These are phyloP conservation scores for Melangyna quadrimaculata DNA, from an alignment of 2,888 invertebrate species.

Conservation along the genomic window DNA sequence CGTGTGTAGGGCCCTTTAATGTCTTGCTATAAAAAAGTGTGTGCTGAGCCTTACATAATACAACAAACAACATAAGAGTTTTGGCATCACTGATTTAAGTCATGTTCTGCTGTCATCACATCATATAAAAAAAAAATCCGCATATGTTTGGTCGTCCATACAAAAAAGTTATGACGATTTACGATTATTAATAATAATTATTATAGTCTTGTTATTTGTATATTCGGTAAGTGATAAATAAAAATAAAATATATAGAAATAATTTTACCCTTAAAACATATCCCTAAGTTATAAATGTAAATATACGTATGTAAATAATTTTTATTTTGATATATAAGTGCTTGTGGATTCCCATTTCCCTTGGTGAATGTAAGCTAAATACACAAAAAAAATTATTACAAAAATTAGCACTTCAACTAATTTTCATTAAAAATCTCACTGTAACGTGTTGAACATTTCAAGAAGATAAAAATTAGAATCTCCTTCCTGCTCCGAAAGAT, in stretches of 20 bases:
- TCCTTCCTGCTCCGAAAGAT: background rate
- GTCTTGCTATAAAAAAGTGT: background rate
- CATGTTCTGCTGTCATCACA: background rate
- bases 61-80: background rate
- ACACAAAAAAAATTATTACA: background rate
- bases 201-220: conserved; percentile 45
- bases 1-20: too few relatives aligned
- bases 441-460: background rate
- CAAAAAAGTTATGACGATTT: conserved; percentile 46
- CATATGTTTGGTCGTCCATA: conserved; percentile 49
- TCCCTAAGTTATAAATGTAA: background rate
- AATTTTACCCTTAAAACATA: background rate
- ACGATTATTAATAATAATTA: conserved; percentile 51
- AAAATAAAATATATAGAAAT: background rate
- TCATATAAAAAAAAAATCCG: conserved; percentile 10
- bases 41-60: background rate
- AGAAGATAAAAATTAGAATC: conserved; percentile 31
- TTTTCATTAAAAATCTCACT: background rate
- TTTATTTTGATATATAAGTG: background rate
- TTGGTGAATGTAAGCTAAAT: background rate
- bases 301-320: background rate
- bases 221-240: conserved; percentile 48
- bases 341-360: background rate
- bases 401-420: background rate
- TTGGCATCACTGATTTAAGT: conserved; percentile 42